Percentiles rank a stretch among this genome's conserved stretches.
Conservation (phyloP, 64 coral and sea anemone genomes). For the Porites australiensis region DNA sequence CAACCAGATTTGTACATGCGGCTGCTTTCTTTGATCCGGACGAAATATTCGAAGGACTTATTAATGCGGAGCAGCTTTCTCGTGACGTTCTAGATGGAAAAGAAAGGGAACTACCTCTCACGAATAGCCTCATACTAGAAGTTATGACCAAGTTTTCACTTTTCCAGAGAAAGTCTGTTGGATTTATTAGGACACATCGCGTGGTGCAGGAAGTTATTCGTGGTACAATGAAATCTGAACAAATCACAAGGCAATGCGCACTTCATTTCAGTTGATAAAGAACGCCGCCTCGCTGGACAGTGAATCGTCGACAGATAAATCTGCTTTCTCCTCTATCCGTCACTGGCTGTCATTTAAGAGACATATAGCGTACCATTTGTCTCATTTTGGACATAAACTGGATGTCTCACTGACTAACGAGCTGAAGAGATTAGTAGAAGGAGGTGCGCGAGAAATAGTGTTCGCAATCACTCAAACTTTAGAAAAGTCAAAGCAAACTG, state of each 20-base stretch:
- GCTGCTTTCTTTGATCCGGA: neutral
- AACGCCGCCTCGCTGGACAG: neutral
- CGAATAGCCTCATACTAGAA: neutral
- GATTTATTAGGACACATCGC: no score
- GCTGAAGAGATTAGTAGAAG: neutral
- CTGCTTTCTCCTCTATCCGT: neutral
- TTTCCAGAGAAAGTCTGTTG: no score
- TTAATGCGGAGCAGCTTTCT: neutral
- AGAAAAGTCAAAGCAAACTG: neutral
- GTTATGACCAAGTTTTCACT: slow-evolving; percentile 13
- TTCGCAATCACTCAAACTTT: neutral
- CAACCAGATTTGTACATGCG: neutral
- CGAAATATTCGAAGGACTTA: slow-evolving; percentile 3
- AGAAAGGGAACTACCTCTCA: neutral
- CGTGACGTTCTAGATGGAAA: no score
- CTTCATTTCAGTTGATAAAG: no score
- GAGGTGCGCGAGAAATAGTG: neutral
- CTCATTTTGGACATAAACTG: no score
- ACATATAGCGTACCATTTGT: no score
- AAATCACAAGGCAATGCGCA: no score
- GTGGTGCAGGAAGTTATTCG: slow-evolving; percentile 22
- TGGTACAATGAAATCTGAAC: neutral
- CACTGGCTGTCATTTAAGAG: neutral
- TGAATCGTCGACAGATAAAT: neutral
- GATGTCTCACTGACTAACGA: no score